Conservation (phyloP, 2,113 vertebrate species). For the Elephas maximus region DNA sequence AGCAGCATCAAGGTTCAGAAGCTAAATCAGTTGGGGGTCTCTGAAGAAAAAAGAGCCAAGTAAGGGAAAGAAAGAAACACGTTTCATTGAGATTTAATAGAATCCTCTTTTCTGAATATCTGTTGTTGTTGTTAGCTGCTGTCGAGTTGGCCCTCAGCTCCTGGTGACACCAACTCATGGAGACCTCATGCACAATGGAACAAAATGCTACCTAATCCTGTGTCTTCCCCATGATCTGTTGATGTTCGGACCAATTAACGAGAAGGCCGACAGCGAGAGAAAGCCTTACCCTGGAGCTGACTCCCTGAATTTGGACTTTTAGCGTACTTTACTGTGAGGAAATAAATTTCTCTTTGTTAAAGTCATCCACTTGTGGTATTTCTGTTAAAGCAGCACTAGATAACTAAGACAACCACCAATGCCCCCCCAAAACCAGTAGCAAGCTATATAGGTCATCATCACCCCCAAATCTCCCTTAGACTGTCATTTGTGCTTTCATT, state of each 20-base stretch:
- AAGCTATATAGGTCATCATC: not conserved
- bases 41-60: not conserved
- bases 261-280: too few relatives aligned
- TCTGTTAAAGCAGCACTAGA: too few relatives aligned
- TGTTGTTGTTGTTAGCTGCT: not conserved
- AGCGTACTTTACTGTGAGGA: too few relatives aligned
- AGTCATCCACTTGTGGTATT: too few relatives aligned
- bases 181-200: not conserved
- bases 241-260: not conserved
- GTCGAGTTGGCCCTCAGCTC: not conserved
- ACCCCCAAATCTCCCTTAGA: not conserved
- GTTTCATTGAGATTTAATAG: not conserved
- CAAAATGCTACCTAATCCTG: not conserved
- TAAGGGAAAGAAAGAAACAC: not conserved
- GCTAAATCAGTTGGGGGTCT: not conserved
- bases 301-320: too few relatives aligned
- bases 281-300: too few relatives aligned
- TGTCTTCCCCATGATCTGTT: not conserved
- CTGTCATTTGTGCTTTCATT: not conserved
- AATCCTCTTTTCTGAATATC: not conserved
- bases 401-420: not conserved
- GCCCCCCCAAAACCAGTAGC: not conserved
- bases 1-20: not conserved
- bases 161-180: not conserved
- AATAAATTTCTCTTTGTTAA: too few relatives aligned